These are phyloP conservation scores for Paracanthobrama guichenoti DNA, from an alignment of 2,113 vertebrate genomes.

Conservation along the genomic window DNA sequence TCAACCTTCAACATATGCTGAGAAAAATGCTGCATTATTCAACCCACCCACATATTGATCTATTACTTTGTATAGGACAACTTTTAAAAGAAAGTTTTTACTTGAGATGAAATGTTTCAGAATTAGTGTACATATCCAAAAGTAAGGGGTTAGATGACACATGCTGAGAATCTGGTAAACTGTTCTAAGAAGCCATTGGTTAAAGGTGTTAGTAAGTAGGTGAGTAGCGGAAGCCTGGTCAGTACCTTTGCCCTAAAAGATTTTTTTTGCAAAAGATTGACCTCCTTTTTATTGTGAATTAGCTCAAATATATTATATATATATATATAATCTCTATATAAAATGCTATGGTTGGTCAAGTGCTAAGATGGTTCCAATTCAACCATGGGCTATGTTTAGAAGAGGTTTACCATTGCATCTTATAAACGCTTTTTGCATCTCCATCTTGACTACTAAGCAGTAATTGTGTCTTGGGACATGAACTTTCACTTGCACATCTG, in stretches of 20 bases:
- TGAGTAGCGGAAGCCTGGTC: conserved; percentile 34
- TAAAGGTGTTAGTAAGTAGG: background rate
- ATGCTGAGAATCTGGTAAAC: background rate
- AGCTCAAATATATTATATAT: too few relatives aligned
- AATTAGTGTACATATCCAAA: background rate
- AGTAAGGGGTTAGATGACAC: conserved; percentile 1
- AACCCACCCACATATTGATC: background rate
- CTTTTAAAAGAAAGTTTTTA: conserved; percentile 23
- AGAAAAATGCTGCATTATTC: conserved; percentile 4
- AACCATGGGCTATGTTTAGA: conserved; percentile 24
- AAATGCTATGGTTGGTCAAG: background rate
- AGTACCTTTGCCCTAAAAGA: background rate
- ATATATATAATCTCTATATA: too few relatives aligned
- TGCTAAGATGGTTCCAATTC: conserved; percentile 21
- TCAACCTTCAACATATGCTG: background rate
- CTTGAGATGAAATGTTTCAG: conserved; percentile 20
- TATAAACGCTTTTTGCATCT: background rate
- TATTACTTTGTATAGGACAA: too few relatives aligned
- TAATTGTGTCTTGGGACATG: background rate
- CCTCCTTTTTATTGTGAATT: background rate
- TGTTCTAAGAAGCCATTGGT: background rate
- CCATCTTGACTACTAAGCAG: conserved; percentile 2
- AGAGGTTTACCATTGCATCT: background rate
- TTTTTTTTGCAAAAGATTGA: background rate
- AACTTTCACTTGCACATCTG: background rate